Base-by-base conservation (phyloP, 2,888 invertebrate genomes). In the Hirudinaria manillensis region DNA sequence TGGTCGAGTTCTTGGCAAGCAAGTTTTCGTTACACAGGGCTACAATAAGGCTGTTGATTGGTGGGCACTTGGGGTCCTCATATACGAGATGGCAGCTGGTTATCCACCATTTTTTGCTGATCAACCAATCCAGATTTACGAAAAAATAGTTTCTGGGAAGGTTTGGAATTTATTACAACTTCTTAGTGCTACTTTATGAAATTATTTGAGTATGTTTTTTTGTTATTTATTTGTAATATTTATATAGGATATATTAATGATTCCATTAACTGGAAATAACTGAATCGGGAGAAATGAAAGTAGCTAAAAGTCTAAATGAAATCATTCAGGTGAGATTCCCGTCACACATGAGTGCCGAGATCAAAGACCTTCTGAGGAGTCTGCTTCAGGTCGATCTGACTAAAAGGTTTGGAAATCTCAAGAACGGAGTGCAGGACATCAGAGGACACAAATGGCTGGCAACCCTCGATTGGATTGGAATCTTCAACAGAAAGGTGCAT, bases 101-200 rank as follows among this genome's bases (percentile, higher is more conserved):
- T 99, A 99, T 87, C 98, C 99, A 79, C 99, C 99, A 2, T 99
- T 99, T 89, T 99, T 99, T 86, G 99, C 99, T 80, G 99, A 99
- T 87, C 98, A 99, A 86, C 99, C 99, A 34, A 99, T 99, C 81
- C 98, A 99, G 87, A 99, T 99, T 83, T 99, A 99, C 86, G 99
- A 99, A 87, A 99, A 99, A 88, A 99, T 99, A 82, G 99, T 99
- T 16, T 94, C 95, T 73, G 99, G 99, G 81, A 99, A 97, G 88
- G 95, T 89, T 78, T 78, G 80, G 19, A 29, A 24, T 19, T 38
- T 36, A n/a, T 65, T 34, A 61, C 6, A 27, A 29, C n/a, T 61
- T 13, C 19, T 56, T 61, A 61, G 19, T 45, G 16, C 16, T 10
- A 2, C 16, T 45, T 45, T 45, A 6, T 16, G 16, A 45, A 45